Base-by-base conservation (phyloP, 2,113 vertebrate species). In the Apus apus region DNA sequence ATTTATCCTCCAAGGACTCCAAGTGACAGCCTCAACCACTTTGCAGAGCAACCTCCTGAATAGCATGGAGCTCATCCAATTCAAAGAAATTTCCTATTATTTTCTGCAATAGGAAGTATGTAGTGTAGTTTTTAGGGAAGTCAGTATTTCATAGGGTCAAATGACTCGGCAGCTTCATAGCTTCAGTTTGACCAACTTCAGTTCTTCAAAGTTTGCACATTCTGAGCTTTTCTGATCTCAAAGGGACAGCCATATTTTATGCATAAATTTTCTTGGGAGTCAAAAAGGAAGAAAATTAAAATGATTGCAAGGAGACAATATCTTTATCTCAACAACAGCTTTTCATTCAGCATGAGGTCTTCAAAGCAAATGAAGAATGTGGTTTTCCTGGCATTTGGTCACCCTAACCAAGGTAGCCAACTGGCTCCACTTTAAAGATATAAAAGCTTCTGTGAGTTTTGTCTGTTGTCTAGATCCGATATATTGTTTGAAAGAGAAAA, bases 331-430 rank as follows among this genome's bases (percentile, higher is more conserved):
- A 85, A 93, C 91, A 93, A 97, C 96, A 96, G 97, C 96, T 97
- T 97, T 95, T 81, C 80, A 92, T 97, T 97, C 96, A 97, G 97
- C 96, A 96, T 97, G 96, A 96, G 94, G 96, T 97, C 96, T 92
- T 88, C 84, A 88, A 96, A 95, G 91, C 76, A 84, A 97, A 93
- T 48, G 58, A 94, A 93, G 86, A 95, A 89, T 96, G 95, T 61
- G 91, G 79, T 20, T 91, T 91, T 94, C 45, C 65, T 97, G 94
- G 94, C 95, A 95, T 92, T 97, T 97, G 85, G 83, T 97, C 95
- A 91, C 77, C 84, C 61, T 86, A 92, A 93, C 75, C 72, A 86
- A 88, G 83, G 86, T 89, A 96, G 95, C 95, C 97, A 97, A 95
- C 88, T 96, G 96, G 93, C 95, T 96, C 87, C 79, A 51, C 30